Base-by-base conservation (phyloP, 37 sponge, comb jelly and placozoan species). In the Hormiphora californensis region DNA sequence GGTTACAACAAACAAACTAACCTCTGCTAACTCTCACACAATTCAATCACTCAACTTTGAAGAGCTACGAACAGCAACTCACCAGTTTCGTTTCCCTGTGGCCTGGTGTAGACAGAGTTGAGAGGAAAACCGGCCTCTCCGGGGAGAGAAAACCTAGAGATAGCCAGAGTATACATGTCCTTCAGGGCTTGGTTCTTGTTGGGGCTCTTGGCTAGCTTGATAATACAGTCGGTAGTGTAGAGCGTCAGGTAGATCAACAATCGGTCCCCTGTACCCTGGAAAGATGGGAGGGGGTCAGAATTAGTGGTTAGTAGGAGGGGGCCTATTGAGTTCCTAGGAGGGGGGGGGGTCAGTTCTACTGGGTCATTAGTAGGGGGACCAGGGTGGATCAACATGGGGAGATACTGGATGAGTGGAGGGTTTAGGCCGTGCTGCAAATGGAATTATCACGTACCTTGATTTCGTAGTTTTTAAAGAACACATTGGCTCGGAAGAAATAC, bases 401-500 rank as follows among this genome's bases (percentile, higher is more conserved):
- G n/a, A n/a, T n/a, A n/a, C n/a, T n/a, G n/a, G n/a, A n/a, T n/a
- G n/a, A n/a, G n/a, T n/a, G n/a, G n/a, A n/a, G n/a, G n/a, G n/a
- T n/a, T n/a, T n/a, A n/a, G n/a, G n/a, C n/a, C n/a, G n/a, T n/a
- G n/a, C n/a, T n/a, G n/a, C n/a, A n/a, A n/a, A n/a, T n/a, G n/a
- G n/a, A n/a, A n/a, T n/a, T n/a, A n/a, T n/a, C 1, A 63, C 86
- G 0, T 59, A 95, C 96, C 93, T 97, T 97, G 63, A 97, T 91
- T 92, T 97, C 99, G 87, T 90, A 97, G 53, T 90, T 93, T 89
- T 94, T 97, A 90, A 97, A 97, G 90, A 93, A 97, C 9, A 97
- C 94, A 63, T 97, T 97, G 2, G 99, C 95, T 62, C 94, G 94
- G 91, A 97, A 97, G 87, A 86, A 97, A 85, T 92, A 86, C 22